Conservation (phyloP, 2,797 vertebrate species). For the Alca torda region DNA sequence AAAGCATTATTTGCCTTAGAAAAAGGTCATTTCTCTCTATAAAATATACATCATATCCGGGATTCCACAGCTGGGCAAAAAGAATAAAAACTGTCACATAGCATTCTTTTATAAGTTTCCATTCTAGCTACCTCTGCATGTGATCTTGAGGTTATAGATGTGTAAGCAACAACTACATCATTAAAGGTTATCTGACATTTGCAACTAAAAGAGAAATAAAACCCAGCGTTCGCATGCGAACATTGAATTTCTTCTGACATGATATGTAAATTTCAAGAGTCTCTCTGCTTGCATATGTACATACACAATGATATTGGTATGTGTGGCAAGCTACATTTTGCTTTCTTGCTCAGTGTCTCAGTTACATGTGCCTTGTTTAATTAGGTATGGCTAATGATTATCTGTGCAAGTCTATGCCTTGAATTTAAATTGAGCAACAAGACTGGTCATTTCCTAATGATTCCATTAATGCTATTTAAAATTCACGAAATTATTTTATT, state of each 20-base stretch:
- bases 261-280: neutral
- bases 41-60: neutral
- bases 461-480: constrained; percentile 34
- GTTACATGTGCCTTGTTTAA: constrained; percentile 57
- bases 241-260: neutral
- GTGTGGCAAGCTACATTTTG: neutral
- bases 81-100: neutral
- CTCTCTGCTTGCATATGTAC: neutral
- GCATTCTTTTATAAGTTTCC: neutral
- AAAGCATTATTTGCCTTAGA: constrained; percentile 24
- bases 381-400: constrained; percentile 66
- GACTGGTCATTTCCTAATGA: constrained; percentile 1
- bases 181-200: neutral
- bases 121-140: neutral
- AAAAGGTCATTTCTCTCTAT: constrained; percentile 3
- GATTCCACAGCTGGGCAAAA: neutral
- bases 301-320: neutral
- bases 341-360: constrained; percentile 1
- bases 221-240: neutral
- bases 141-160: neutral
- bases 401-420: constrained; percentile 16
- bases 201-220: neutral
- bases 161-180: neutral
- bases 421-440: constrained; percentile 60
- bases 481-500: constrained; percentile 47